A percentile compares a stretch with the other conserved stretches of the same genome.
Evolutionary conservation across 2,113 vertebrate species (phyloP).

Genomic region (Stigmatopora argus): DNA sequence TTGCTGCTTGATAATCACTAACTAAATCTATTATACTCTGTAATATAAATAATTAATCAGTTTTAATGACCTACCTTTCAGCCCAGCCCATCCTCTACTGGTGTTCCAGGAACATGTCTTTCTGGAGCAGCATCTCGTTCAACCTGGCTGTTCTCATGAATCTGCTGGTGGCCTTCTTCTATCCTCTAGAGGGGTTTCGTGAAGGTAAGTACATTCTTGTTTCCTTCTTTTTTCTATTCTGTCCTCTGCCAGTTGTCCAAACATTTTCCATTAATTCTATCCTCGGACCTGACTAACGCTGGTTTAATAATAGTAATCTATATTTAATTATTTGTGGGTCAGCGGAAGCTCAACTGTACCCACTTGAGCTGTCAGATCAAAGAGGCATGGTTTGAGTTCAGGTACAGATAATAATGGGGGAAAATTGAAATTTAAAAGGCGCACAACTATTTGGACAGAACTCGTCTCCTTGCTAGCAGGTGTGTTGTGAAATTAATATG

Average conservation of each 20-base stretch:
- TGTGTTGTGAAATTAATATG: neutral
- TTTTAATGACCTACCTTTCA: slow-evolving; percentile 49
- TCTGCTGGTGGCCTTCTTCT: slow-evolving; percentile 95
- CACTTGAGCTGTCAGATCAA: neutral
- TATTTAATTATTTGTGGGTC: neutral
- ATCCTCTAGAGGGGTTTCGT: slow-evolving; percentile 85
- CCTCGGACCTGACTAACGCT: neutral
- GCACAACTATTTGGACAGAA: neutral
- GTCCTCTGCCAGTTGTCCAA: neutral
- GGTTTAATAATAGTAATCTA: neutral
- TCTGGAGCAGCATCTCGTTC: slow-evolving; percentile 98
- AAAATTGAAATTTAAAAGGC: neutral
- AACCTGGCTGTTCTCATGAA: slow-evolving; percentile 99
- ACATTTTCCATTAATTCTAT: neutral
- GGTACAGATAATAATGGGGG: neutral
- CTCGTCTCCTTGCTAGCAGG: neutral
- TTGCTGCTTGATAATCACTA: neutral
- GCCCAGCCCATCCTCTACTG: slow-evolving; percentile 95
- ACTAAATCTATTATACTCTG: neutral
- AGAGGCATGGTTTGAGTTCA: neutral
- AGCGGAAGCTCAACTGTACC: neutral
- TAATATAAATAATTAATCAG: neutral
- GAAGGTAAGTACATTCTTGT: slow-evolving; percentile 76
- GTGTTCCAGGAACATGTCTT: slow-evolving; percentile 98
- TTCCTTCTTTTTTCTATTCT: neutral